These are phyloP conservation scores for Lasiommata megera DNA, from an alignment of 2,888 invertebrate species.

Conservation along the genomic window DNA sequence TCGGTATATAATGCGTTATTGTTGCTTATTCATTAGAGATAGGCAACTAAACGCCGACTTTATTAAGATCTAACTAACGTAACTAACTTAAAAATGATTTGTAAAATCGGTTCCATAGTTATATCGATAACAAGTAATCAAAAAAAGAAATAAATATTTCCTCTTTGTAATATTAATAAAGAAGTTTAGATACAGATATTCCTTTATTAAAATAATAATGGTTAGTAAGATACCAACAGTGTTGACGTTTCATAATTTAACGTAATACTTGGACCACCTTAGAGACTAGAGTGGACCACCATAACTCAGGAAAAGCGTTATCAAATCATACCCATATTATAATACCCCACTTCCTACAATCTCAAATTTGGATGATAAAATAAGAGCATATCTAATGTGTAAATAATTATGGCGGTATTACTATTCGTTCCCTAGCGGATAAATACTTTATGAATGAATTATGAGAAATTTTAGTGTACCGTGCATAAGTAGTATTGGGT, in stretches of 20 bases:
- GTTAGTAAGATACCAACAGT: not conserved
- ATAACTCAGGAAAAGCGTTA: conserved; percentile 61
- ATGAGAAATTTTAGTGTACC: conserved; percentile 50
- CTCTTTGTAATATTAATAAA: no score
- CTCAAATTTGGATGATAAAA: conserved; percentile 29
- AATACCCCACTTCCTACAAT: conserved; percentile 49
- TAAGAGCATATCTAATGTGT: conserved; percentile 53
- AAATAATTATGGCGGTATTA: conserved; percentile 56
- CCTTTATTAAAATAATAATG: no score
- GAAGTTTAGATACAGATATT: no score
- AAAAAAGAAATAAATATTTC: no score
- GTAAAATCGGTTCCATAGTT: no score
- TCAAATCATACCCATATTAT: conserved; percentile 39
- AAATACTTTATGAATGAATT: conserved; percentile 52
- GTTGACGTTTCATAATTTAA: conserved; percentile 2
- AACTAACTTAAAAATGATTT: no score
- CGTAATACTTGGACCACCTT: not conserved
- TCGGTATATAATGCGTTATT: no score
- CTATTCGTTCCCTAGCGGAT: conserved; percentile 42
- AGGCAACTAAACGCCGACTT: no score
- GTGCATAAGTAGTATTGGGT: conserved; percentile 34
- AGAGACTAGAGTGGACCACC: conserved; percentile 40
- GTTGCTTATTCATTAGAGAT: no score
- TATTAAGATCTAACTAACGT: no score
- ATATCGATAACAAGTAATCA: no score